These are phyloP conservation scores for Poecilia picta DNA, from an alignment of 2,797 vertebrate species.

Conservation along the genomic window DNA sequence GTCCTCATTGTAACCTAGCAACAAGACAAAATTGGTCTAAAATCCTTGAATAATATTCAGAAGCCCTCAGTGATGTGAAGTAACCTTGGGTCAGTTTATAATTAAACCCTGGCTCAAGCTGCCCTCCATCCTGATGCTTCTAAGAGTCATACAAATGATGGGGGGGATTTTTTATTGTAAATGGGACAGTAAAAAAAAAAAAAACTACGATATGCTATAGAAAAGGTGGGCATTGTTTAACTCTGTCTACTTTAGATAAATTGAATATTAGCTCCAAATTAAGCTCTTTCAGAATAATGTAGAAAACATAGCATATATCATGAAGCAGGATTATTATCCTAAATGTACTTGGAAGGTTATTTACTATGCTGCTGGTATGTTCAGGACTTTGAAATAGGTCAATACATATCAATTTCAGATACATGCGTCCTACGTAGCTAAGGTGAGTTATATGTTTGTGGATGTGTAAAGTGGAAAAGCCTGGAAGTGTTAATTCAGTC, in stretches of 20 bases:
- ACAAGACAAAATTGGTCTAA: slow-evolving; percentile 27
- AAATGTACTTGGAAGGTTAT: slow-evolving; percentile 25
- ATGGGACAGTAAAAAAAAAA: neutral
- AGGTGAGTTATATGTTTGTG: neutral
- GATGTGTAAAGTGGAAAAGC: neutral
- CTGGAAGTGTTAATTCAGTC: slow-evolving; percentile 4
- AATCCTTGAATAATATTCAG: slow-evolving; percentile 54
- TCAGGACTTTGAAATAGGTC: neutral
- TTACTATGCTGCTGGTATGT: neutral
- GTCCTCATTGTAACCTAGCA: slow-evolving; percentile 9
- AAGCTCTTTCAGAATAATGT: slow-evolving; percentile 32
- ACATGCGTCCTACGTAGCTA: neutral
- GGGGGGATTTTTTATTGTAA: neutral
- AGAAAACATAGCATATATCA: slow-evolving; percentile 9
- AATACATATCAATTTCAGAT: neutral
- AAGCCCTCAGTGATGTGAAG: slow-evolving; percentile 39
- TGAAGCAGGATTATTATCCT: slow-evolving; percentile 6
- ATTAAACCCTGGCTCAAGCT: slow-evolving; percentile 66
- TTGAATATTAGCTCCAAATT: slow-evolving; percentile 45
- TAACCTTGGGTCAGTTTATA: slow-evolving; percentile 64
- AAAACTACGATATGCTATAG: slow-evolving; percentile 18
- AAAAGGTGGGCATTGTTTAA: slow-evolving; percentile 39
- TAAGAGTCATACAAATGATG: slow-evolving; percentile 63
- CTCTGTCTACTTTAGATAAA: slow-evolving; percentile 15
- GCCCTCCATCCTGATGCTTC: slow-evolving; percentile 50